Percentiles rank a stretch among this genome's conserved stretches.
Evolutionary conservation across 2,888 invertebrate species (phyloP).

Genomic region (Teleiodes luculella): DNA sequence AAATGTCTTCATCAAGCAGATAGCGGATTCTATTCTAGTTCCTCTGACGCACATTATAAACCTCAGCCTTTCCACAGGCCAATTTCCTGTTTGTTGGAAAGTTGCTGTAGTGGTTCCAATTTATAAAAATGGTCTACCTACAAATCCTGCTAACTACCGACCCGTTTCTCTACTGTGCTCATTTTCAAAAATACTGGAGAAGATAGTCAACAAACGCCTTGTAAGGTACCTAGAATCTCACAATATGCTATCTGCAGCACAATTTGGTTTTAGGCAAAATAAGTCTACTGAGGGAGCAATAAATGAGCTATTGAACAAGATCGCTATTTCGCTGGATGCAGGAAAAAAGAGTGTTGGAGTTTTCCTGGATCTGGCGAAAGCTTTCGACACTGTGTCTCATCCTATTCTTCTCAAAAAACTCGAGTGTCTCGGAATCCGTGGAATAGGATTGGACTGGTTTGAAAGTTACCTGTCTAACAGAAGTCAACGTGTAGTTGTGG

Average conservation of each 20-base stretch:
- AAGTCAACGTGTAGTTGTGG: neutral
- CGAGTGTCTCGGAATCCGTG: neutral
- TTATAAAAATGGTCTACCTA: neutral
- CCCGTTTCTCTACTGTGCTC: neutral
- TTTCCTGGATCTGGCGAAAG: neutral
- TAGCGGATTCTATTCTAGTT: neutral
- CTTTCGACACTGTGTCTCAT: neutral
- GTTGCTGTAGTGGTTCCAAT: neutral
- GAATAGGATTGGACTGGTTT: neutral
- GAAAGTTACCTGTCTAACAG: neutral
- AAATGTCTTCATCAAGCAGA: neutral
- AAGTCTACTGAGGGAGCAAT: neutral
- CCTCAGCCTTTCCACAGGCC: neutral
- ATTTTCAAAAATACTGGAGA: neutral
- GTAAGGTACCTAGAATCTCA: neutral
- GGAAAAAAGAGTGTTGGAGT: neutral
- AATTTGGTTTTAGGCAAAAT: neutral
- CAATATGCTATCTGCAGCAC: neutral
- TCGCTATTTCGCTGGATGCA: neutral
- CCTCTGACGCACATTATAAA: neutral
- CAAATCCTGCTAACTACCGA: neutral
- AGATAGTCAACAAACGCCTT: neutral
- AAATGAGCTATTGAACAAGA: neutral
- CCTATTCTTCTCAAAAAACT: neutral
- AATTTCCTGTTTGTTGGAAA: neutral